Evolutionary conservation across 2,797 vertebrate genomes (phyloP).

Genomic region (Girardinus metallicus): DNA sequence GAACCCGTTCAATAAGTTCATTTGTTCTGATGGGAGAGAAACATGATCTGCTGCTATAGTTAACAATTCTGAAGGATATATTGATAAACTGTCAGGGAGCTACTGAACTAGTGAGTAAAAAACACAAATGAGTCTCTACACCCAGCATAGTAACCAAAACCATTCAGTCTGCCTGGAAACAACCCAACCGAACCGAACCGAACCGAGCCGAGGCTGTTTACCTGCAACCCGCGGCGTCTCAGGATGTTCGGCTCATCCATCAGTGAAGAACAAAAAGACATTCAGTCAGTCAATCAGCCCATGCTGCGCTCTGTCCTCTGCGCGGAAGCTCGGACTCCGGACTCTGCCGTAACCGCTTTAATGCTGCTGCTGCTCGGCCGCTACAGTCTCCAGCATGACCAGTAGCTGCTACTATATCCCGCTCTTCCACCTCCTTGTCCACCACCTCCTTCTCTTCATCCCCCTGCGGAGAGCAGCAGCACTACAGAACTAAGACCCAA

Average conservation of each 20-base stretch:
- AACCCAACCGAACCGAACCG: background rate
- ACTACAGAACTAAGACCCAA: conserved; percentile 18
- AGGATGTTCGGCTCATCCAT: conserved; percentile 83
- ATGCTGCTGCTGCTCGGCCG: background rate
- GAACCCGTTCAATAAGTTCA: background rate
- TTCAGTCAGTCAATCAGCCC: conserved; percentile 30
- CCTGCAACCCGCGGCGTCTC: conserved; percentile 82
- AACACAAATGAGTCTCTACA: background rate
- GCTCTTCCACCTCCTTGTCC: background rate
- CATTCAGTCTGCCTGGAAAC: conserved; percentile 38
- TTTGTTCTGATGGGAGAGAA: background rate
- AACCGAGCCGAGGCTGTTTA: conserved; percentile 41
- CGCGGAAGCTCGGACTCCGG: conserved; percentile 18
- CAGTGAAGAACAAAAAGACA: conserved; percentile 24
- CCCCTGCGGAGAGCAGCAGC: conserved; percentile 20
- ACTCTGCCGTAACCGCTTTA: background rate
- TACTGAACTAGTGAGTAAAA: background rate
- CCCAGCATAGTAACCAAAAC: background rate
- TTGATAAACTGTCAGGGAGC: background rate
- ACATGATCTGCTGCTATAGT: background rate
- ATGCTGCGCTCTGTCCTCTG: conserved; percentile 41
- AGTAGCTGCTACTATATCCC: conserved; percentile 4
- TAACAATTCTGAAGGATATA: background rate
- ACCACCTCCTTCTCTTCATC: background rate
- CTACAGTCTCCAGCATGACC: background rate